Percentiles rank a stretch among this genome's conserved stretches.
These are phyloP conservation scores for Pollicipes pollicipes DNA, from an alignment of 1,140 invertebrate genomes.

Conservation along the genomic window DNA sequence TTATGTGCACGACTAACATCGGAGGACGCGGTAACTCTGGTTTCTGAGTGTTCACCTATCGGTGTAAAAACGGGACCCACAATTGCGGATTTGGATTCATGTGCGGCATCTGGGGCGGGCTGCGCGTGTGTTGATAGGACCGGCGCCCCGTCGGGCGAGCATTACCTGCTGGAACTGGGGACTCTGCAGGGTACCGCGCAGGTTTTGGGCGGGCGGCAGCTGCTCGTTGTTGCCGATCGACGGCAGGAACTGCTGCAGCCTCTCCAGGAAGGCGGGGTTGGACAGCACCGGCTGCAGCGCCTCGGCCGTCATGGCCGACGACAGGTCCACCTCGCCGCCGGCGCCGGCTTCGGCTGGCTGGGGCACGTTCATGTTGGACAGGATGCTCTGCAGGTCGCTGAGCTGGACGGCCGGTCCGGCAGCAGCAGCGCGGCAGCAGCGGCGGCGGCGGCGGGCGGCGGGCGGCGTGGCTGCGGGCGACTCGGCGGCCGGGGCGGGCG, in stretches of 20 bases:
- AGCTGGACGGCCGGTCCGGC: constrained; percentile 42
- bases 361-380: constrained; percentile 46
- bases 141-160: too few species aligned
- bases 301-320: constrained; percentile 52
- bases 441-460: constrained; percentile 17
- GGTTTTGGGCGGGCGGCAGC: constrained; percentile 41
- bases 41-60: too few species aligned
- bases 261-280: constrained; percentile 40
- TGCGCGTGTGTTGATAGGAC: too few species aligned
- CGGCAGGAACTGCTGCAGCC: constrained; percentile 54
- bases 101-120: too few species aligned
- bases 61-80: too few species aligned
- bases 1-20: too few species aligned
- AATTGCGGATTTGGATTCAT: too few species aligned
- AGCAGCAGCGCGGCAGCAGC: too few species aligned
- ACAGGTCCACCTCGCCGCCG: constrained; percentile 41
- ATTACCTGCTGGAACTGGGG: constrained; percentile 83
- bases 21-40: too few species aligned
- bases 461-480: constrained; percentile 24
- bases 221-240: constrained; percentile 24
- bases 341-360: not conserved
- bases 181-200: constrained; percentile 60
- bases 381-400: constrained; percentile 72
- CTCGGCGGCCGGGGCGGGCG: constrained; percentile 24
- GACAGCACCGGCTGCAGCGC: constrained; percentile 46